These are phyloP conservation scores for Watsonalla binaria DNA, from an alignment of 2,888 invertebrate species.

Conservation along the genomic window DNA sequence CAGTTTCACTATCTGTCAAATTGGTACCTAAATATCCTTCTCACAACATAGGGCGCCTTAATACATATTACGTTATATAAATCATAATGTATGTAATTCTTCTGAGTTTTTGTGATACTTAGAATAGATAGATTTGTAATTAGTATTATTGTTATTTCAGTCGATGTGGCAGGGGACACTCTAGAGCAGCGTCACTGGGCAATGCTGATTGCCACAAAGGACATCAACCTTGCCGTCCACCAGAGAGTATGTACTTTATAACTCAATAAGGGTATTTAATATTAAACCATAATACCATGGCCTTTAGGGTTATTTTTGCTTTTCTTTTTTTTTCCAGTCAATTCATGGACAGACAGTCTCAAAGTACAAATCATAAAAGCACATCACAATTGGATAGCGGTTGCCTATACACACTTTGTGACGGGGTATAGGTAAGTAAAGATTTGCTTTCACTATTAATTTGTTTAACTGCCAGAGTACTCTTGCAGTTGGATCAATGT, in stretches of 20 bases:
- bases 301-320: background rate
- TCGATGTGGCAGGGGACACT: constrained; percentile 81
- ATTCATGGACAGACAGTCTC: constrained; percentile 89
- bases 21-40: too few species aligned
- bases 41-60: too few species aligned
- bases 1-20: too few species aligned
- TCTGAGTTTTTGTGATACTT: too few species aligned
- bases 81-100: too few species aligned
- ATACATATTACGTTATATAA: too few species aligned
- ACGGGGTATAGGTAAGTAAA: constrained; percentile 90
- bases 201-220: constrained; percentile 69
- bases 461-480: background rate
- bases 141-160: constrained; percentile 31
- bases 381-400: constrained; percentile 98
- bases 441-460: background rate
- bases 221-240: constrained; percentile 38
- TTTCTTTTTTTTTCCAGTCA: constrained; percentile 68
- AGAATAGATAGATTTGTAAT: background rate
- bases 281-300: background rate
- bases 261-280: background rate
- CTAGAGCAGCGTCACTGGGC: constrained; percentile 89
- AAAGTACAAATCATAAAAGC: constrained; percentile 96
- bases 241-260: constrained; percentile 54
- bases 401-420: constrained; percentile 97
- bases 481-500: background rate